A percentile compares a stretch with the other conserved stretches of the same genome.
These are phyloP conservation scores for Amphimallon solstitiale DNA, from an alignment of 2,888 invertebrate species.

Conservation along the genomic window DNA sequence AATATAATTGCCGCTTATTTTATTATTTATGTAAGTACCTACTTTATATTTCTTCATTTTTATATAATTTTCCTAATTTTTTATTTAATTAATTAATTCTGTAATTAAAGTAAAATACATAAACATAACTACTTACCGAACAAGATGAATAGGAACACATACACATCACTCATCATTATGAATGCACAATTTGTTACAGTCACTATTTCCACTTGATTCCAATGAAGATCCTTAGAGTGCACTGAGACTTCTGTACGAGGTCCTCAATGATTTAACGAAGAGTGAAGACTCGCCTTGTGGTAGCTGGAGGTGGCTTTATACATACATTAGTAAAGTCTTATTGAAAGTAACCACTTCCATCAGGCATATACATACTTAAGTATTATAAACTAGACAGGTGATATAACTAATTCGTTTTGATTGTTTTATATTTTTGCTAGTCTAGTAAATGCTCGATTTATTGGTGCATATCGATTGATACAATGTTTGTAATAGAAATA, in stretches of 20 bases:
- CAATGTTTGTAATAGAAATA: too few species aligned
- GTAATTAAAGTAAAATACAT: not conserved
- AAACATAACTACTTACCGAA: slow-evolving; percentile 6
- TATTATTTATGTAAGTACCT: not conserved
- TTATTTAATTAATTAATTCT: not conserved
- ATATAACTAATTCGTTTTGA: slow-evolving; percentile 2
- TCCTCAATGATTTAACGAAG: slow-evolving; percentile 16
- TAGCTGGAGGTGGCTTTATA: slow-evolving; percentile 32
- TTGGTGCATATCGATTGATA: too few species aligned
- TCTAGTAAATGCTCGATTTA: too few species aligned
- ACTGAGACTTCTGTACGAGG: slow-evolving; percentile 13
- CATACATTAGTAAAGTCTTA: slow-evolving; percentile 16
- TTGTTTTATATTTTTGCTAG: not conserved
- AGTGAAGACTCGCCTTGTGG: slow-evolving; percentile 22
- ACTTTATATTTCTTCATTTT: too few species aligned
- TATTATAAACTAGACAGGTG: not conserved
- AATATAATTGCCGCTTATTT: not conserved
- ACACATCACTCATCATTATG: slow-evolving; percentile 24
- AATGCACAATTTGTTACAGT: not conserved
- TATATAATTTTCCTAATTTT: not conserved
- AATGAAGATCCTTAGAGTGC: slow-evolving; percentile 14
- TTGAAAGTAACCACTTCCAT: slow-evolving; percentile 30
- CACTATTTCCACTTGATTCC: slow-evolving; percentile 18
- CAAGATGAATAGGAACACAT: slow-evolving; percentile 4
- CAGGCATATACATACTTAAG: not conserved